Percentiles rank a stretch among this genome's conserved stretches.
phyloP scores from a whole-genome alignment of 2,797 vertebrate genomes.

The Esox lucius region DNA sequence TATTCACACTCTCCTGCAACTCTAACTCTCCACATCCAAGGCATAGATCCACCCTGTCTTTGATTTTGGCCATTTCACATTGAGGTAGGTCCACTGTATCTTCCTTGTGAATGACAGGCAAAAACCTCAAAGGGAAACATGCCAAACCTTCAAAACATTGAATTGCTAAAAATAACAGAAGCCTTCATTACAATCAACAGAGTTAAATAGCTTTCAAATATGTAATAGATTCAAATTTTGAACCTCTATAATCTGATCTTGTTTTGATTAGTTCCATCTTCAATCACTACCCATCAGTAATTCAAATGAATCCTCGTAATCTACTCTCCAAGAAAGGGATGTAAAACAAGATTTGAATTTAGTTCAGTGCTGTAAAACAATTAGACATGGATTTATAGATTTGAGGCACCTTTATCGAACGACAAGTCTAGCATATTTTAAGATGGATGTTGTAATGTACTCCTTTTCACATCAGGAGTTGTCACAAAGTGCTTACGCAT shows the following conservation, averaged over 20 bases:
- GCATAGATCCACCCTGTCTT: neutral
- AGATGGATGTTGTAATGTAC: slow-evolving; percentile 5
- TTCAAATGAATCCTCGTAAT: neutral
- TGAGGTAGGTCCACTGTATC: neutral
- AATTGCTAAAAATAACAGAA: neutral
- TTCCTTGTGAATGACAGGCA: neutral
- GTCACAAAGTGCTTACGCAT: too few species aligned
- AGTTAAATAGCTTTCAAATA: neutral
- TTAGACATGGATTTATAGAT: neutral
- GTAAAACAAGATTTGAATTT: slow-evolving; percentile 10
- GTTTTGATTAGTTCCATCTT: neutral
- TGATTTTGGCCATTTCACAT: slow-evolving; percentile 12
- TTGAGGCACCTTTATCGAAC: slow-evolving; percentile 8
- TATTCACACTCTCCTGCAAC: neutral
- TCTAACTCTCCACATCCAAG: neutral
- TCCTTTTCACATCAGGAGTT: too few species aligned
- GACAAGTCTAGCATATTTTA: slow-evolving; percentile 6
- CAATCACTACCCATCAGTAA: neutral
- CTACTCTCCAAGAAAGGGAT: neutral
- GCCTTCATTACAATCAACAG: neutral
- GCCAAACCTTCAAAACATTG: neutral
- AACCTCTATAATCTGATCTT: neutral
- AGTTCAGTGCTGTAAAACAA: slow-evolving; percentile 2
- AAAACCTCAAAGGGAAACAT: neutral
- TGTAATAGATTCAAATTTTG: too few species aligned